phyloP scores from a whole-genome alignment of 1,140 invertebrate species.

The Drosophila parvula region DNA sequence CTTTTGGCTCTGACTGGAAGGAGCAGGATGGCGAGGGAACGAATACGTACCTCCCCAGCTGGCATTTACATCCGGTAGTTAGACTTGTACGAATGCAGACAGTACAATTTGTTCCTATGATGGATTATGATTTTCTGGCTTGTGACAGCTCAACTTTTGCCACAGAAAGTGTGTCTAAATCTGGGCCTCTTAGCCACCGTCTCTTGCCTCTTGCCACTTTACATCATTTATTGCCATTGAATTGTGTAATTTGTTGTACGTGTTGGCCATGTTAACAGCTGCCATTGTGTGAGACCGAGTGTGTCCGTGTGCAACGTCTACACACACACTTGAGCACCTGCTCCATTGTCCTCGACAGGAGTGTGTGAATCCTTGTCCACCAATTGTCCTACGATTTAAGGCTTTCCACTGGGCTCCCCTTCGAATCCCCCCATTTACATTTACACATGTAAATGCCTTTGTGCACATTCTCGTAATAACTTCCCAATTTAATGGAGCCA shows the following conservation, averaged over 20 bases:
- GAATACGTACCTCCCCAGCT: conserved; percentile 8
- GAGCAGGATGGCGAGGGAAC: conserved; percentile 1
- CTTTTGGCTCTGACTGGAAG: conserved; percentile 17
- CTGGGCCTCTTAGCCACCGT: conserved; percentile 2
- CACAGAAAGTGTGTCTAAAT: conserved; percentile 21
- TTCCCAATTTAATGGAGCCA: background rate
- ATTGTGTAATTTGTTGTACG: conserved; percentile 70
- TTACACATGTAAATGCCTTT: conserved; percentile 35
- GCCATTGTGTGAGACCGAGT: conserved; percentile 6
- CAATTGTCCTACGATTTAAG: conserved; percentile 28
- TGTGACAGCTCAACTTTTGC: conserved; percentile 65
- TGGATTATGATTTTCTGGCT: conserved; percentile 76
- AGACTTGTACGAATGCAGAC: conserved; percentile 41
- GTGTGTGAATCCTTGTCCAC: conserved; percentile 16
- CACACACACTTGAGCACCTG: conserved; percentile 35
- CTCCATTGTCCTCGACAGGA: conserved; percentile 20
- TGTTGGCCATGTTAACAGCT: conserved; percentile 39
- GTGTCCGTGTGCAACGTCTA: conserved; percentile 13
- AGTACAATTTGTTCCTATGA: conserved; percentile 72
- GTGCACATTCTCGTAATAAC: conserved; percentile 9
- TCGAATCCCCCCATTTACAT: conserved; percentile 38
- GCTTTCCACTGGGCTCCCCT: background rate
- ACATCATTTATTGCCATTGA: conserved; percentile 69
- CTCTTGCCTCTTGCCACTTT: conserved; percentile 29
- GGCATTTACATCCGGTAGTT: conserved; percentile 32